Conservation (phyloP, 1,140 invertebrate genomes). For the Diachasma alloeum region DNA sequence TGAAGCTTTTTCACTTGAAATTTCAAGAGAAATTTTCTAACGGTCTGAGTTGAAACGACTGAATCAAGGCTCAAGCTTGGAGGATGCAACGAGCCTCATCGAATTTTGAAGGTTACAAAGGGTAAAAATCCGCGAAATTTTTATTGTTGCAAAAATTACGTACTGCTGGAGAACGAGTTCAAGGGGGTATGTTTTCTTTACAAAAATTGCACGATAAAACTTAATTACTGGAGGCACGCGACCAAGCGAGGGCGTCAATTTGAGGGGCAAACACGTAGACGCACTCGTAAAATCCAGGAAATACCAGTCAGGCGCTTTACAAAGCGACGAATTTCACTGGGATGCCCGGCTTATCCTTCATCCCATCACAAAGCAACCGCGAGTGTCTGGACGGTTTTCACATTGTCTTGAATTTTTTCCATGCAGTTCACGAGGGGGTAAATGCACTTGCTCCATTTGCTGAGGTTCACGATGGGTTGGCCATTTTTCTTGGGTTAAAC, state of each 20-base stretch:
- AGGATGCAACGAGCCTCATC: too few relatives aligned
- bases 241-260: slow-evolving; percentile 24
- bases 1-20: too few relatives aligned
- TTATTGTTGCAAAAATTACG: not conserved
- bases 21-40: too few relatives aligned
- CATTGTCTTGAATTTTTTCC: not conserved
- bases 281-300: slow-evolving; percentile 12
- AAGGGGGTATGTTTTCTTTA: not conserved
- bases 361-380: not conserved
- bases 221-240: slow-evolving; percentile 25
- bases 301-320: not conserved
- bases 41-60: too few relatives aligned
- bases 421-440: not conserved
- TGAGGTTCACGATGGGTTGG: not conserved
- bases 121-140: too few relatives aligned
- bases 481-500: too few relatives aligned
- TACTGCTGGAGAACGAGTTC: not conserved
- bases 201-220: not conserved
- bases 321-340: not conserved
- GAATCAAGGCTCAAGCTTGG: too few relatives aligned
- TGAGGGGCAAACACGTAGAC: not conserved
- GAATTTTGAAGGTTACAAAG: too few relatives aligned
- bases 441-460: not conserved
- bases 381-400: not conserved
- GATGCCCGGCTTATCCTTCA: not conserved